Percentiles rank a stretch among this genome's conserved stretches.
Evolutionary conservation across 2,113 vertebrate species (phyloP).

Genomic region (Podarcis cretensis): DNA sequence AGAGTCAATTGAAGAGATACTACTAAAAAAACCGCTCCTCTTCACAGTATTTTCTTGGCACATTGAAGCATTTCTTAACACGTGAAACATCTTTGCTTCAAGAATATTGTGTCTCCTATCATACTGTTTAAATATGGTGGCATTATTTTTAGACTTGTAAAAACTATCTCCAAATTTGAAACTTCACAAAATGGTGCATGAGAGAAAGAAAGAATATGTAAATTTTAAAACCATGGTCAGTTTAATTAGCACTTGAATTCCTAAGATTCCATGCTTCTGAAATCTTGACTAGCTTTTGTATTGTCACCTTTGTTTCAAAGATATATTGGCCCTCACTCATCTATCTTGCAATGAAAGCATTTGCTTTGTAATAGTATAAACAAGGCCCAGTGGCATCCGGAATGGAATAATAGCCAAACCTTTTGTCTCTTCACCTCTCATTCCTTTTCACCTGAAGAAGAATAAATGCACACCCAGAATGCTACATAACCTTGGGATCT

Average conservation of each 20-base stretch:
- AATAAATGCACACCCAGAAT: slow-evolving; percentile 72
- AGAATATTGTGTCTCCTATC: background rate
- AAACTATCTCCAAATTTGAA: background rate
- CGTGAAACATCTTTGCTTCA: slow-evolving; percentile 1
- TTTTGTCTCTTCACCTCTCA: slow-evolving; percentile 54
- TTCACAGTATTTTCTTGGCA: slow-evolving; percentile 38
- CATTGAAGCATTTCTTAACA: background rate
- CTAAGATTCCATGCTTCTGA: slow-evolving; percentile 28
- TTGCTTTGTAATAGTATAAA: slow-evolving; percentile 52
- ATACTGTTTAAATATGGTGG: background rate
- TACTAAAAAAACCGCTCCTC: slow-evolving; percentile 18
- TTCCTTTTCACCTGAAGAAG: slow-evolving; percentile 64
- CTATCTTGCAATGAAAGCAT: slow-evolving; percentile 54
- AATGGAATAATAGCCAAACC: slow-evolving; percentile 61
- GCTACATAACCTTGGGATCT: slow-evolving; percentile 63
- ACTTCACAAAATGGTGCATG: background rate
- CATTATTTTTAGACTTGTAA: background rate
- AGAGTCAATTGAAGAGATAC: background rate
- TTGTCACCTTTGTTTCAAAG: slow-evolving; percentile 35
- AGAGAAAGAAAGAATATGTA: background rate
- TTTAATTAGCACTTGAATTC: slow-evolving; percentile 10
- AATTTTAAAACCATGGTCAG: background rate
- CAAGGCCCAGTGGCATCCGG: slow-evolving; percentile 41
- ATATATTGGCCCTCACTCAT: slow-evolving; percentile 31
- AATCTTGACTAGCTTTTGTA: slow-evolving; percentile 41